A percentile compares a stretch with the other conserved stretches of the same genome.
These are phyloP conservation scores for Chelon labrosus DNA, from an alignment of 2,797 vertebrate species.

Conservation along the genomic window DNA sequence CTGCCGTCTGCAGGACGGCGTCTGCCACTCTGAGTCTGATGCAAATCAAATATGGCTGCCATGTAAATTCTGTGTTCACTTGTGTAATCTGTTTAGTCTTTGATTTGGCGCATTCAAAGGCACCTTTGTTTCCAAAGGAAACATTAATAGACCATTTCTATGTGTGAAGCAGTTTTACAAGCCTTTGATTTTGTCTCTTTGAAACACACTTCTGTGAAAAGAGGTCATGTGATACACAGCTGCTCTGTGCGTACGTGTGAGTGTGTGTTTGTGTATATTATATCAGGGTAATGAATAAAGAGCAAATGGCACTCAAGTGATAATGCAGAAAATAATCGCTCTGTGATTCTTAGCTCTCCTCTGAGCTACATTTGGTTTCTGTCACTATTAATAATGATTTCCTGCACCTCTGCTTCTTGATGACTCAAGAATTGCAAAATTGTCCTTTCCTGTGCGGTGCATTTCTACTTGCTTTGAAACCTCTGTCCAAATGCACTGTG, in stretches of 20 bases:
- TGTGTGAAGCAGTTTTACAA: conserved; percentile 67
- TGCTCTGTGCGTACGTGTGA: conserved; percentile 40
- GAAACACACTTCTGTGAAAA: conserved; percentile 73
- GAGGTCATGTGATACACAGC: conserved; percentile 73
- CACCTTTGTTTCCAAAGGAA: conserved; percentile 79
- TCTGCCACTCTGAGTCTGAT: conserved; percentile 27
- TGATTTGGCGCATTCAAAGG: conserved; percentile 78
- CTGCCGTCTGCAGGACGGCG: not conserved
- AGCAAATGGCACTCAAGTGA: conserved; percentile 66
- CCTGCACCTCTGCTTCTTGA: conserved; percentile 34
- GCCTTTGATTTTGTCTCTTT: conserved; percentile 80
- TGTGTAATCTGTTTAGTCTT: conserved; percentile 71
- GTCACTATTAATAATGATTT: conserved; percentile 57
- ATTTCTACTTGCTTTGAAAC: conserved; percentile 13
- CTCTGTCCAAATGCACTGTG: not conserved
- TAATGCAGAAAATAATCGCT: conserved; percentile 70
- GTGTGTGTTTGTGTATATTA: conserved; percentile 33
- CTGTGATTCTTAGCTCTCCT: conserved; percentile 51
- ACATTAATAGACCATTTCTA: conserved; percentile 74
- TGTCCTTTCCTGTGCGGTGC: conserved; percentile 3
- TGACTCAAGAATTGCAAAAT: conserved; percentile 38
- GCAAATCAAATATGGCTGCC: conserved; percentile 63
- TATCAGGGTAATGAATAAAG: conserved; percentile 67
- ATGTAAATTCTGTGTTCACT: conserved; percentile 56
- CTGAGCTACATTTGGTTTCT: conserved; percentile 55